Base-by-base conservation (phyloP, 1,140 invertebrate genomes). In the Macrocentrus cingulum region DNA sequence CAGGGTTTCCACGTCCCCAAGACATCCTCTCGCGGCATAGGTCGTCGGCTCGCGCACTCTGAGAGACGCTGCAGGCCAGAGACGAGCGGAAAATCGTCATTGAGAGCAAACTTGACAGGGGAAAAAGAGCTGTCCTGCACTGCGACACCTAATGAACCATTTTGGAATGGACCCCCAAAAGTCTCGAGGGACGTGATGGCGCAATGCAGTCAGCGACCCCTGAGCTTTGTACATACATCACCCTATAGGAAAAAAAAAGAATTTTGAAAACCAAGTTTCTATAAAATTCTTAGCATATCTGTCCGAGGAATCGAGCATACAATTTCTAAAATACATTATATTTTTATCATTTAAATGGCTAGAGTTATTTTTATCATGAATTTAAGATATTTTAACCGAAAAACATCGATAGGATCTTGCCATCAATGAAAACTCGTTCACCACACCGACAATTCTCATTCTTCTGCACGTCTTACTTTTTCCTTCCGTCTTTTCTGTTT, bases 111-210 rank as follows among this genome's bases (percentile, higher is more conserved):
- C 42, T 22, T 55, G 51, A 41, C 58, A 37, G 53, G 51, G 36
- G 37, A 25, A 29, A 41, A 62, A 58, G 67, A 59, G 64, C 66
- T 68, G 68, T 75, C 73, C 77, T 78, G 77, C 77, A 79, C 76
- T 79, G 76, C 75, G 75, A 76, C 76, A 76, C 76, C 76, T 79
- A 79, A 79, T 79, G 75, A 79, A 79, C 72, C 75, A 75, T 77
- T 72, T 78, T 77, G 72, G 71, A 75, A 69, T 62, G 65, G 62
- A 72, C 70, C 66, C 61, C n/a, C 64, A 66, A 61, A 78, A 74
- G 66, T 74, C 71, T 69, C 70, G 60, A 64, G 74, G 63, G 76
- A 78, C 77, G 75, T 80, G 77, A 80, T 75, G 74, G 69, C 75
- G 77, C 77, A 77, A 77, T 80, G 75, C 76, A 76, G 77, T 78